Evolutionary conservation across 2,797 vertebrate species (phyloP).

Genomic region (Cygnus olor): DNA sequence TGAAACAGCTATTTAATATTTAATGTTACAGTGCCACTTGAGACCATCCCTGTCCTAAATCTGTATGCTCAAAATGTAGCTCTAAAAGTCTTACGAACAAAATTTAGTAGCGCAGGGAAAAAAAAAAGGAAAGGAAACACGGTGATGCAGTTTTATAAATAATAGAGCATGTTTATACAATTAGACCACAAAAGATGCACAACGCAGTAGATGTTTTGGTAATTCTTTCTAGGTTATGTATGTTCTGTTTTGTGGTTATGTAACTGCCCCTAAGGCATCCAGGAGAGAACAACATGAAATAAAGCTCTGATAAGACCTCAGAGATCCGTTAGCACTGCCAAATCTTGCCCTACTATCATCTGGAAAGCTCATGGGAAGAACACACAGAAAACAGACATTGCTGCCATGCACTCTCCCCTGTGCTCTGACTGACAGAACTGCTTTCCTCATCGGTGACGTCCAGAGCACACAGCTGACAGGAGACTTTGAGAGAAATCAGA

Average conservation of each 20-base stretch:
- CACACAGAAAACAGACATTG: accelerated
- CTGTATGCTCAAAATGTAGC: slow-evolving; percentile 19
- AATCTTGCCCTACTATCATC: neutral
- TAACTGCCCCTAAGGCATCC: neutral
- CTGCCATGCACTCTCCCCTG: neutral
- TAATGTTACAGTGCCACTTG: slow-evolving; percentile 57
- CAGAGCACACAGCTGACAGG: neutral
- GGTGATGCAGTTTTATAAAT: slow-evolving; percentile 50
- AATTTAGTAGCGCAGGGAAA: slow-evolving; percentile 53
- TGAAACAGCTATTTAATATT: slow-evolving; percentile 70
- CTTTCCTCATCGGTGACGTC: neutral
- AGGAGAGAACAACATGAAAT: slow-evolving; percentile 7
- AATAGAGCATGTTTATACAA: slow-evolving; percentile 44
- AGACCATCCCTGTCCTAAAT: slow-evolving; percentile 57
- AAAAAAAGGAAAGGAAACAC: neutral
- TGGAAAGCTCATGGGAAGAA: neutral
- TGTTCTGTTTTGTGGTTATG: slow-evolving; percentile 17
- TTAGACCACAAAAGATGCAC: neutral
- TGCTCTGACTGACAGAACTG: neutral
- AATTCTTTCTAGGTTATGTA: slow-evolving; percentile 23
- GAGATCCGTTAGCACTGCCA: neutral
- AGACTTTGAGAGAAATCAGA: neutral
- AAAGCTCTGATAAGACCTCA: neutral
- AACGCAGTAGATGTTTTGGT: slow-evolving; percentile 40
- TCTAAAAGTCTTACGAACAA: slow-evolving; percentile 52